Evolutionary conservation across 1,140 invertebrate genomes (phyloP), one percentile per base, ranked within the genome.

Genomic region (Magallana angulata): DNA sequence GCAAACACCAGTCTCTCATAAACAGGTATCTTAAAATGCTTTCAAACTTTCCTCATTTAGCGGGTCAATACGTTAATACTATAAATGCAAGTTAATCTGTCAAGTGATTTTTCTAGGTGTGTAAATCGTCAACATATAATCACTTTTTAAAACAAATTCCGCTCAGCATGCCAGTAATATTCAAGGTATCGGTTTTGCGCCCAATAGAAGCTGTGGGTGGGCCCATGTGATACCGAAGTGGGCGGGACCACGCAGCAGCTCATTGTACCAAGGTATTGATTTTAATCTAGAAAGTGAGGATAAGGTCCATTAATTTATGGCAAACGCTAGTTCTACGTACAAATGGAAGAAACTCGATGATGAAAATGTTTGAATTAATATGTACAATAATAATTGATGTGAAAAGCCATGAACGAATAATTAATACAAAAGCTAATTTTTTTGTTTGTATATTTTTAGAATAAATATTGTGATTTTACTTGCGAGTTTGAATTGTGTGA

Each of bases 61-160:
- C 24, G 36, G 24, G 68, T 76, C 24, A 36, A 76, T 36, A 48
- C 24, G 24, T 30, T 76, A 76, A 36, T 36, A 76, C 14, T 12
- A 76, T 76, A 76, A 76, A 24, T 30, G 24, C 68, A 36, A 24
- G 68, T 11, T 76, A 30, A 76, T 76, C 68, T 76, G 68, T 76
- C 24, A 36, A 76, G 30, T 76, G 68, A 76, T 76, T 76, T 48
- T 76, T 76, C 68, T 76, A 76, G 68, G 68, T 76, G 68, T 76
- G 68, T 30, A 76, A 76, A 76, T 76, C 68, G 68, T 76, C 68
- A 76, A 76, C 68, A 76, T 76, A 76, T 76, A 76, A 76, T 76
- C 68, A 76, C 68, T 76, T 76, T 76, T 76, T 18, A 76, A 76
- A 76, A 76, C 68, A 76, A 76, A 76, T 76, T 30, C 68, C 24